Evolutionary conservation across 2,113 vertebrate genomes (phyloP), one percentile per base, ranked within the genome.

Genomic region (Plecturocebus donacophilus): DNA sequence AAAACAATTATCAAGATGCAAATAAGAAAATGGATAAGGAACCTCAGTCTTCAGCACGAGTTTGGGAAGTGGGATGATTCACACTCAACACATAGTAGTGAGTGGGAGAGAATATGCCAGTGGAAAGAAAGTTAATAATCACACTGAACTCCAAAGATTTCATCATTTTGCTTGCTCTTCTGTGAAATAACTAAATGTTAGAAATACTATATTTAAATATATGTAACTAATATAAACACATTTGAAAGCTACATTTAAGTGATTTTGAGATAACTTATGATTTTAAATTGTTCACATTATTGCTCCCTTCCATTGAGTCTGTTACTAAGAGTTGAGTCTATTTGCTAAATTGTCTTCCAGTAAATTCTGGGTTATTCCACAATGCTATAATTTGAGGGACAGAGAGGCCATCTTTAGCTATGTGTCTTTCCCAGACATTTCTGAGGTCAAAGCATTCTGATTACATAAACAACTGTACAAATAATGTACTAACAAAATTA

Each of bases 131-230:
- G 9, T 6, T 27, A 38, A 16, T 40, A 61, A 91, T 49, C 49
- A 75, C 19, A 42, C 21, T 27, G 77, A 87, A 61, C 86, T 49
- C 40, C 40, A 32, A 10, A 35, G n/a, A 82, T 54, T 94, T 90
- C 81, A 95, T 89, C 87, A 75, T 70, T 94, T 91, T 91, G 13
- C 17, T 76, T 91, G 4, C 35, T 96, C 52, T 71, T 91, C 42
- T 38, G 52, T 83, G 56, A 93, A 94, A 95, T 90, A n/a, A 23
- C 73, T 32, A 84, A 89, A 87, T 88, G 86, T 77, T 82, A 77
- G 70, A 92, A 95, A 95, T 79, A 30, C 5, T 81, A 32, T 49
- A 38, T 92, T 81, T 96, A 95, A 88, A 87, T 45, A 80, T 32
- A 56, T 11, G 6, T 38, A 45, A 76, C 23, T 73, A 93, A 89